phyloP scores from a whole-genome alignment of 2,797 vertebrate genomes.

The Manis crassicaudata region DNA sequence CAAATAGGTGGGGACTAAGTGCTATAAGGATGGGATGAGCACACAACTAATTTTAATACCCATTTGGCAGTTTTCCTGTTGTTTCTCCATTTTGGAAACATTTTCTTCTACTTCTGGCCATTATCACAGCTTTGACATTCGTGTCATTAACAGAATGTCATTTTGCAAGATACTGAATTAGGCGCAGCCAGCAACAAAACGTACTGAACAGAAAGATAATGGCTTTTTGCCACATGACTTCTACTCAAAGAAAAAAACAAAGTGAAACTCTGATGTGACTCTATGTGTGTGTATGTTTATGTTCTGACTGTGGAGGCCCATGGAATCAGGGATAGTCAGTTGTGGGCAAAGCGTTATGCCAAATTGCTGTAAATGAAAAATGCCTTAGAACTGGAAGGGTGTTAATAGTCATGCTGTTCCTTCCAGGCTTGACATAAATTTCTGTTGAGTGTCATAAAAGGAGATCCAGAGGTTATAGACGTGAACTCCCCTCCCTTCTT shows the following conservation, averaged over 20 bases:
- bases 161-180: constrained; percentile 74
- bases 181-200: constrained; percentile 66
- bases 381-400: neutral
- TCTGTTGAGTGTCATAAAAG: neutral
- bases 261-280: neutral
- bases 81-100: constrained; percentile 62
- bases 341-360: constrained; percentile 9
- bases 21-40: neutral
- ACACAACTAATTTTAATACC: constrained; percentile 19
- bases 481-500: neutral
- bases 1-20: neutral
- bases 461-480: neutral
- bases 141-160: constrained; percentile 76
- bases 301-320: neutral
- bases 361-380: neutral
- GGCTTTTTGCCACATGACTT: constrained; percentile 57
- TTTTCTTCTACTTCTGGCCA: constrained; percentile 73
- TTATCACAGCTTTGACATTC: constrained; percentile 68
- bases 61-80: constrained; percentile 53
- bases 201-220: constrained; percentile 45
- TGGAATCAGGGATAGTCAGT: constrained; percentile 24
- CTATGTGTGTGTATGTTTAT: constrained; percentile 13
- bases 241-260: constrained; percentile 40
- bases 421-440: constrained; percentile 5
- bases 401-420: neutral